Percentiles rank a stretch among this genome's conserved stretches.
Conservation (phyloP, 92 coral and sea anemone genomes). For the Galaxea fascicularis region DNA sequence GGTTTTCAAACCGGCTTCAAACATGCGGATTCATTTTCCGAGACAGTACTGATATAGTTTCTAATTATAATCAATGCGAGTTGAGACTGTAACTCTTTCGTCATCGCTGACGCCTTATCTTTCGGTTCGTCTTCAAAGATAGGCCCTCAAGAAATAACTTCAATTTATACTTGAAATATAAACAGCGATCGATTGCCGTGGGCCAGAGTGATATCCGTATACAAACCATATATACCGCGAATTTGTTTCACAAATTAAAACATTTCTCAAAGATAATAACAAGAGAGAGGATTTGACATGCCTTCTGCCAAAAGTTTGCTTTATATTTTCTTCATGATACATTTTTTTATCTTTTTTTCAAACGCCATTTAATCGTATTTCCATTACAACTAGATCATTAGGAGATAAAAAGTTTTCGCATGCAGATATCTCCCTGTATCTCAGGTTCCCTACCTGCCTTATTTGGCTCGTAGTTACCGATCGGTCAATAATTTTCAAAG, state of each 20-base stretch:
- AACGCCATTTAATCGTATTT: conserved; percentile 18
- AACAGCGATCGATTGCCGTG: neutral
- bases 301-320: neutral
- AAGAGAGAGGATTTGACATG: neutral
- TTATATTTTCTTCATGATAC: neutral
- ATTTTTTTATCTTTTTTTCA: neutral
- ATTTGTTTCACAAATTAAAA: neutral
- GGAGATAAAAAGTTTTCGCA: conserved; percentile 8
- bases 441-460: conserved; percentile 14
- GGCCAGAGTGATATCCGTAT: neutral
- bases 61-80: neutral
- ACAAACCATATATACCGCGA: neutral
- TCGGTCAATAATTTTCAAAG: neutral
- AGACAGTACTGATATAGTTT: neutral
- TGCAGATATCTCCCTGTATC: conserved; percentile 13
- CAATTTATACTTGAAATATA: conserved; percentile 24
- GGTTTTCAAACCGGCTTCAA: conserved; percentile 4
- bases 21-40: neutral
- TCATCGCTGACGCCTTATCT: neutral
- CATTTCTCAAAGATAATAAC: neutral
- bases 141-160: conserved; percentile 37
- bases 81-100: neutral
- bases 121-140: neutral
- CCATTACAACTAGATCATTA: conserved; percentile 1
- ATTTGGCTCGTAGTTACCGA: neutral